Conservation (phyloP, 1,140 invertebrate species). For the Triops cancriformis region DNA sequence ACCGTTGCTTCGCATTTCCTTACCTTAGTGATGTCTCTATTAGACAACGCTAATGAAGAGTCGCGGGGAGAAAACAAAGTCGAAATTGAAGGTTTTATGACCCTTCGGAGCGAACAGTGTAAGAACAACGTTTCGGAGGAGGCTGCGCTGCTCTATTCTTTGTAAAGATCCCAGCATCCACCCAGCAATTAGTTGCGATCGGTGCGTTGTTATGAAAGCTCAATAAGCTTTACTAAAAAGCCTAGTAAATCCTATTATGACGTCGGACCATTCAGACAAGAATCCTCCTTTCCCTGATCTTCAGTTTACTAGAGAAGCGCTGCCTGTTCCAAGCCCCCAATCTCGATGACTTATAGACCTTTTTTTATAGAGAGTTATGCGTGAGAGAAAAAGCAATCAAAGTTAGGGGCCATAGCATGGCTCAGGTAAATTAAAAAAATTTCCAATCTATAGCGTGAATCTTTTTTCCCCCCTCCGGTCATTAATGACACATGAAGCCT, state of each 20-base stretch:
- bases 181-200: neutral
- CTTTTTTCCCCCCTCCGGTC: neutral
- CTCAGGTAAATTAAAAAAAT: neutral
- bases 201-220: neutral
- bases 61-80: neutral
- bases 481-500: neutral
- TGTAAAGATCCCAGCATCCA: neutral
- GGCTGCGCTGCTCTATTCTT: neutral
- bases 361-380: neutral
- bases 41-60: neutral
- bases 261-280: neutral
- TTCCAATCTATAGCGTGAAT: neutral
- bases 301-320: neutral
- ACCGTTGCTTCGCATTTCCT: neutral
- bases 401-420: neutral
- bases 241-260: conserved; percentile 11
- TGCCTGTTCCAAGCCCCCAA: neutral
- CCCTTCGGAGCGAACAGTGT: neutral
- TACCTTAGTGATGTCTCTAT: neutral
- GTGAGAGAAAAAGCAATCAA: neutral
- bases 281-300: neutral
- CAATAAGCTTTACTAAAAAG: conserved; percentile 7
- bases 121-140: neutral
- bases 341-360: neutral
- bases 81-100: neutral